Evolutionary conservation across 2,797 vertebrate species (phyloP), one percentile per base, ranked within the genome.

Genomic region (Poeciliopsis gracilis): DNA sequence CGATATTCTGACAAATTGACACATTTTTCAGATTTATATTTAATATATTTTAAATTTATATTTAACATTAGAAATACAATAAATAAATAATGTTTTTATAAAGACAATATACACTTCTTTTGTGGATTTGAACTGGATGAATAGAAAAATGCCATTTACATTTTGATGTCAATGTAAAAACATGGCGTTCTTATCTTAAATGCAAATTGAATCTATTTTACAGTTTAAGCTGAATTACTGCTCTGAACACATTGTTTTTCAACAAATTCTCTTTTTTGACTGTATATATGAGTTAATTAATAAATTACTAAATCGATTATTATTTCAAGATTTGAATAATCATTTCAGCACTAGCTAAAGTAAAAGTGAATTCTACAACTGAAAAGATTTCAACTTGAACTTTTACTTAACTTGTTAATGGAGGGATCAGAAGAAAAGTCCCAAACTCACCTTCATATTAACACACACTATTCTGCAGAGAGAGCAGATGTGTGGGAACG

Each of bases 401-500:
- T 49, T 20, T 49, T 20, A 49, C 9, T 51, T 51, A 51, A 20
- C 47, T 20, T 20, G 49, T 23, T 9, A 51, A 51, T 51, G 49
- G 49, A 23, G 20, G 20, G 7, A 51, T 51, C 7, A 9, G 7
- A 23, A 23, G 49, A 51, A 23, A 23, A 23, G 49, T 23, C 51
- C 51, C 86, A 45, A 93, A 97, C 97, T 98, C 96, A 99, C 98
- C 97, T 97, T 96, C 90, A 98, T 95, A 88, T 94, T 93, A 93
- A 90, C 90, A 96, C 97, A 99, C 91, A 97, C 96, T 97, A 96
- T 83, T 95, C 96, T 96, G 97, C 98, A 99, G 83, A 99, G 97
- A 96, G 96, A 97, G 96, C 98, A 99, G 92, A 97, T 96, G 96
- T 99, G 97, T 75, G 98, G 98, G 95, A 99, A 98, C 93, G 96